phyloP scores from a whole-genome alignment of 2,888 invertebrate species.

The Opisthograptis luteolata region DNA sequence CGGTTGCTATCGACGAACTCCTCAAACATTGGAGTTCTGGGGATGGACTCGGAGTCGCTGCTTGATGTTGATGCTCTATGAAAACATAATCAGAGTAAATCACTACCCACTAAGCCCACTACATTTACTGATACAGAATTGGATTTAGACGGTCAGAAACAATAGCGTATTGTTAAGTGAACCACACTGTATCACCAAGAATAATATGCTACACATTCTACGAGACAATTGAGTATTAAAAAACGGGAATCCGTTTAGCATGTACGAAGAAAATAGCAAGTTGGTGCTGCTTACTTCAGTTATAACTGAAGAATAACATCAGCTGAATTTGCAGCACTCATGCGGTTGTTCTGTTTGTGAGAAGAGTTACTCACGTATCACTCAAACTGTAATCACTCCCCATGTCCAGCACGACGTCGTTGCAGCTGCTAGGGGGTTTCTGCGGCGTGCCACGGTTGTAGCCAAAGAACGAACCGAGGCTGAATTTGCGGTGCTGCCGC shows the following conservation, averaged over 20 bases:
- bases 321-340: neutral
- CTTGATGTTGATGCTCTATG: slow-evolving; percentile 71
- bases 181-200: too few species aligned
- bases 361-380: slow-evolving; percentile 62
- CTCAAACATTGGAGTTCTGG: slow-evolving; percentile 78
- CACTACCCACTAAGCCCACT: too few species aligned
- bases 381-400: slow-evolving; percentile 79
- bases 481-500: slow-evolving; percentile 76
- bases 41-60: slow-evolving; percentile 76
- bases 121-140: too few species aligned
- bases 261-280: too few species aligned
- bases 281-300: too few species aligned
- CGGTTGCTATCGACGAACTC: slow-evolving; percentile 68
- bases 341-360: neutral
- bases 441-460: slow-evolving; percentile 57
- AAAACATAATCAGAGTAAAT: neutral
- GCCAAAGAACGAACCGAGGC: slow-evolving; percentile 77
- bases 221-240: too few species aligned
- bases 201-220: too few species aligned
- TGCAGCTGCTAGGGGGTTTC: slow-evolving; percentile 61
- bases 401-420: slow-evolving; percentile 75
- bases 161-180: too few species aligned
- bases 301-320: neutral
- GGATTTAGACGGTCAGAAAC: too few species aligned
- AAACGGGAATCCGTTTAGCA: too few species aligned